Evolutionary conservation across 2,113 vertebrate species (phyloP), one percentile per base, ranked within the genome.

Genomic region (Sarotherodon lohbergeri): DNA sequence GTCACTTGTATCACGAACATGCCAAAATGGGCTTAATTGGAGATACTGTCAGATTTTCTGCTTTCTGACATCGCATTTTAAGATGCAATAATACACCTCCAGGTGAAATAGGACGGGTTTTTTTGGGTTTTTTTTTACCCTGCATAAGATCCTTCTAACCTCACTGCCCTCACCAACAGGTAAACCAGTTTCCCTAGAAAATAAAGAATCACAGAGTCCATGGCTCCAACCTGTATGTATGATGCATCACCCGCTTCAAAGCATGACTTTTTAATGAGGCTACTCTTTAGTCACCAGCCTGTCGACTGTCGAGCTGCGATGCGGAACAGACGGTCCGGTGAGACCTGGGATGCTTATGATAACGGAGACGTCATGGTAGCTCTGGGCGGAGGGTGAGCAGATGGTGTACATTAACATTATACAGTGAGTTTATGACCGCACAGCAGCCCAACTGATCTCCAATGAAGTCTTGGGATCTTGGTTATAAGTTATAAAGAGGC

Each of bases 181-280:
- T 84, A 56, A 66, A 55, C 32, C n/a, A 73, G 81, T 76, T 87
- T 39, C 27, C 59, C 41, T 39, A 6, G 17, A 41, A 71, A 8
- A 78, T 41, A 11, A 57, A 52, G 56, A 66, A 80, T 52, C 48
- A n/a, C 24, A 24, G 46, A 9, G 52, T 73, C 46, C 5, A 8
- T 61, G 32, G 24, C 82, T 48, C 43, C 57, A 5, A 82, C 50
- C 27, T 82, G 43, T 56, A 48, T 80, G 55, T 80, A 52, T 41
- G 54, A 39, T 8, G 43, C 24, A 24, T 61, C 84, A 19, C 57
- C 85, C 57, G n/a, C 87, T 85, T 91, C 68, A 87, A 88, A 76
- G 82, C 89, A 93, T 95, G 87, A 95, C 93, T 95, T 90, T 95
- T 94, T 93, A 94, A 96, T 94, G 88, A 94, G 90, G 81, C 85